Evolutionary conservation across 2,888 invertebrate genomes (phyloP).

Genomic region (Dimorphilus gyrociliatus): DNA sequence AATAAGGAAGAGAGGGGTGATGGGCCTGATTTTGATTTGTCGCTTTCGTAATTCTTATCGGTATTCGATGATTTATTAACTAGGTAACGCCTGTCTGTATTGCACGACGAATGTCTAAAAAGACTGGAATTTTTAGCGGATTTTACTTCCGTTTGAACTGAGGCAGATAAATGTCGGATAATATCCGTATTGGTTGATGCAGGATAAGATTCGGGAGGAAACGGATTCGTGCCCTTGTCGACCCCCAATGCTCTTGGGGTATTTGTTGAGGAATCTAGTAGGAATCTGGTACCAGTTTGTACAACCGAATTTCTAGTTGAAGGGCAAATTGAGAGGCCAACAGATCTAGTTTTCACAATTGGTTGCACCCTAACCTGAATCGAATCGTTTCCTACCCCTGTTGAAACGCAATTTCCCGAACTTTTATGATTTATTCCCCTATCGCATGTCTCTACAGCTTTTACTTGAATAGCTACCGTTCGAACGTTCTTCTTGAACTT

Average conservation of each 20-base stretch:
- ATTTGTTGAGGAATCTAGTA: constrained; percentile 7
- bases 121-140: too few relatives aligned
- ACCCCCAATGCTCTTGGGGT: constrained; percentile 6
- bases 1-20: too few relatives aligned
- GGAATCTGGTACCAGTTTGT: too few relatives aligned
- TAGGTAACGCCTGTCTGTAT: too few relatives aligned
- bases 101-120: too few relatives aligned
- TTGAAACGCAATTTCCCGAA: too few relatives aligned
- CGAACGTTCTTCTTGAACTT: constrained; percentile 26
- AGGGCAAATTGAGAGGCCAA: constrained; percentile 22
- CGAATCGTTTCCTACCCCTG: constrained; percentile 25
- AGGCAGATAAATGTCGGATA: background rate
- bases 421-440: constrained; percentile 1
- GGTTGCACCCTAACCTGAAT: constrained; percentile 25
- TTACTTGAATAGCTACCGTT: constrained; percentile 23
- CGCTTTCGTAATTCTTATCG: too few relatives aligned
- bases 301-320: constrained; percentile 13
- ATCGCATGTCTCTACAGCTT: constrained; percentile 10
- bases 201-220: constrained; percentile 12
- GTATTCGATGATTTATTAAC: too few relatives aligned
- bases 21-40: too few relatives aligned
- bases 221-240: constrained; percentile 19
- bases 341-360: constrained; percentile 16
- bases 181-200: constrained; percentile 22
- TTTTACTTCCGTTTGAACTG: too few relatives aligned